Percentiles rank a stretch among this genome's conserved stretches.
phyloP scores from a whole-genome alignment of 2,797 vertebrate species.

The Vireo griseus region DNA sequence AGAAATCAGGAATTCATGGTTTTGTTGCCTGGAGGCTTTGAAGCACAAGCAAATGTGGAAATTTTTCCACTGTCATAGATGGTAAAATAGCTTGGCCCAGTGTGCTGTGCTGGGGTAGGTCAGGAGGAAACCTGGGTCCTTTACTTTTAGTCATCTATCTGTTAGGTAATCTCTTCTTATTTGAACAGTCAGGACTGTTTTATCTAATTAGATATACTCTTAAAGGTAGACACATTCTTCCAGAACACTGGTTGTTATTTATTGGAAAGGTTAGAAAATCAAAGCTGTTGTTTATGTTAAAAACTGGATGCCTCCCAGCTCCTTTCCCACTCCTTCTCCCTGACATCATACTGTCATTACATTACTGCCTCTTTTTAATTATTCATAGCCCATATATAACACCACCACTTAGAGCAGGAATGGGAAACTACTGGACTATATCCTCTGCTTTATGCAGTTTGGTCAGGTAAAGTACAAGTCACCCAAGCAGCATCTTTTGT shows the following conservation, averaged over 20 bases:
- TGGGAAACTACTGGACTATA: neutral
- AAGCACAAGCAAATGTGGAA: neutral
- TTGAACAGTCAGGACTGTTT: neutral
- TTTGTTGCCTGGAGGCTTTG: neutral
- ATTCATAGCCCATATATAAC: neutral
- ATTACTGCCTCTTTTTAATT: conserved; percentile 8
- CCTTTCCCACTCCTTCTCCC: neutral
- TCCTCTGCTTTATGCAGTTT: neutral
- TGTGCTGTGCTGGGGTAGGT: neutral
- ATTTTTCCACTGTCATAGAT: neutral
- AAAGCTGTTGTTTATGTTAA: neutral
- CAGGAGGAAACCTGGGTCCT: neutral
- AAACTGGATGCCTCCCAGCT: neutral
- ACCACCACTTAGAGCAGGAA: neutral
- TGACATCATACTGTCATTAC: neutral
- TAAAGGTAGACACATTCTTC: neutral
- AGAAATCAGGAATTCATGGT: neutral
- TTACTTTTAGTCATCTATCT: neutral
- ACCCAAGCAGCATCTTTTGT: neutral
- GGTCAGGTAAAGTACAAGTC: neutral
- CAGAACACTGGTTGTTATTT: neutral
- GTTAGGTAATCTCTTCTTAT: neutral
- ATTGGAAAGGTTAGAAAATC: neutral
- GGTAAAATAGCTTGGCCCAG: neutral
- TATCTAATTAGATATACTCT: neutral